Evolutionary conservation across 2,888 invertebrate species (phyloP), one percentile per base, ranked within the genome.

Genomic region (Anarsia innoxiella): DNA sequence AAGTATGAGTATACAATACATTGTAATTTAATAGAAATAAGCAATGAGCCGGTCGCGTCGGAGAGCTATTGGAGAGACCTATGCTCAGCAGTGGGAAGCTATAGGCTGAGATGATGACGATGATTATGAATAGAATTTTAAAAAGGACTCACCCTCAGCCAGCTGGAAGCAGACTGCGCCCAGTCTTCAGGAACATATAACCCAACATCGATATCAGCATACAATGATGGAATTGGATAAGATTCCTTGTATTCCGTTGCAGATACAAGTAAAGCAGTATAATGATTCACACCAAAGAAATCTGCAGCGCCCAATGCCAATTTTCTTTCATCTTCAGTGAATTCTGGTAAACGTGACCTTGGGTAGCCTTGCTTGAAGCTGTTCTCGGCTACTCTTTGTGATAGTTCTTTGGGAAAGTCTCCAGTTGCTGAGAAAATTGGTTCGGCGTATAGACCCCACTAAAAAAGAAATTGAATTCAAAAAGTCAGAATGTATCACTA

Each of bases 391-490:
- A 88, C 63, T 12, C 56, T 53, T 12, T 76, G 58, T 37, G 72
- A 70, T 48, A 88, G 57, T 8, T 79, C 49, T 2, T 66, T 50
- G 0, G 87, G 87, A 46, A 85, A 87, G 40, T 86, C 85, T 3
- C 87, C 87, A 4, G 67, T 48, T 23, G 65, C 48, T 2, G 69
- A 65, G 49, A 70, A 82, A 39, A 86, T 80, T 1, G 86, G 85
- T 40, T 85, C 67, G 0, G 74, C 68, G 45, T 75, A 84, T 39
- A 74, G 49, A 1, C 74, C 84, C 54, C 64, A 63, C 76, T 75
- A 48, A 23, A 68, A 66, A 26, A 29, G 10, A 19, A 10, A 30
- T 4, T 16, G 12, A 29, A 5, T 19, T 19, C 4, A 5, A 19
- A 19, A 19, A 19, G 19, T 19, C 8, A 5, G 8, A 19, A 3